Base-by-base conservation (phyloP, 2,797 vertebrate genomes). In the Potorous gilbertii region DNA sequence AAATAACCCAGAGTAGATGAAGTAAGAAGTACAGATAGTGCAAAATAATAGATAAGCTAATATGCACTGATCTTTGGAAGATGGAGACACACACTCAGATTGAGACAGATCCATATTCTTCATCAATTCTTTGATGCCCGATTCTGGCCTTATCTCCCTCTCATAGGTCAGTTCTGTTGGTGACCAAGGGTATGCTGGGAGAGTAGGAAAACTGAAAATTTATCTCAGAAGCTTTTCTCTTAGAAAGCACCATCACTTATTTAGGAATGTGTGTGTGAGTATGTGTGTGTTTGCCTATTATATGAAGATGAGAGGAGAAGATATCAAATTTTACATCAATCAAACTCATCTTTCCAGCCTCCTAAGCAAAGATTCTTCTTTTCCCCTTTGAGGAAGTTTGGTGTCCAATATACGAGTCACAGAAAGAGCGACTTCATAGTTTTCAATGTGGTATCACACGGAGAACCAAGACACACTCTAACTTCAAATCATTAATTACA, bases 401-500 rank as follows among this genome's bases (percentile, higher is more conserved):
- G 31, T 59, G 54, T 94, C 91, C 0, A 0, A 74, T 96, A 97
- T 91, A 97, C 56, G 94, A 96, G 92, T 93, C 57, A 93, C 92
- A 93, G 91, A 74, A 93, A 87, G 92, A 97, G 92, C 56, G 94
- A 92, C 95, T 97, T 95, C 18, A 54, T 56, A 95, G 87, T 90
- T 96, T 97, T 93, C 50, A 87, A 74, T 59, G 94, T 90, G 92
- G 62, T 95, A 96, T 97, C 94, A 46, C 94, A 95, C 92, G 90
- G 92, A 96, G 91, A 92, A 95, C 93, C 92, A 95, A 98, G 97
- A 97, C 93, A 97, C 55, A 94, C 90, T 96, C 55, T 97, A 96
- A 96, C 96, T 96, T 95, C 55, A 92, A 93, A 97, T 97, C 96
- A 97, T 97, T 97, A 97, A 97, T 94, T 93, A 95, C 94, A 97